Evolutionary conservation across 2,797 vertebrate genomes (phyloP), one percentile per base, ranked within the genome.

Genomic region (Sorex maritimensis): DNA sequence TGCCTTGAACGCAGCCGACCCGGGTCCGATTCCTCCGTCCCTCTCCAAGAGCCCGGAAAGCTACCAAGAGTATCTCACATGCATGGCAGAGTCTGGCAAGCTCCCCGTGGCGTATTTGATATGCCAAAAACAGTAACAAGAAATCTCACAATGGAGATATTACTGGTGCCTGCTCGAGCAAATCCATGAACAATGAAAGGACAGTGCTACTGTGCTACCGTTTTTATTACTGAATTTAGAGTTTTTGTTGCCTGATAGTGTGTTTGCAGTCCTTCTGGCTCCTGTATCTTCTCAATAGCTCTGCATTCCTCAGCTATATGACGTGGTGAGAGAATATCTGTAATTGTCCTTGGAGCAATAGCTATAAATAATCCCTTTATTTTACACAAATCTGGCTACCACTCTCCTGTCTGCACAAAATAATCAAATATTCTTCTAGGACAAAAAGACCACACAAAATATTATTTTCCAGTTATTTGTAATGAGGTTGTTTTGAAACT

Each of bases 151-250:
- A 34, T 34, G 34, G 34, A 34, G 34, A 34, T 34, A 34, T 34
- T 34, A 34, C 34, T 34, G 34, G 34, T 34, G 34, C 34, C 34
- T 34, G 34, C 34, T 34, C 34, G 34, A 34, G 34, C 34, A 34
- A 34, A 34, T 34, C 34, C 34, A 34, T 34, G 34, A 34, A 34
- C 34, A 34, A 34, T 34, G 34, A 2, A 2, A 34, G 34, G 34
- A 34, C 34, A 34, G 34, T 34, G 34, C 34, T 34, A 34, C 34
- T 34, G 34, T 34, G 34, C 34, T 77, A 86, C 38, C 85, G 23
- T 88, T 91, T 93, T 88, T 88, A 83, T 68, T 81, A 78, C 80
- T 92, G 86, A 95, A 67, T 80, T 92, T 34, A 41, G 24, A 81
- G 24, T 44, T 58, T 71, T 91, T 83, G 24, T 30, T 75, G 79